These are phyloP conservation scores for Tokudaia tokunoshimensis DNA, from an alignment of 2,797 vertebrate species.

Conservation along the genomic window DNA sequence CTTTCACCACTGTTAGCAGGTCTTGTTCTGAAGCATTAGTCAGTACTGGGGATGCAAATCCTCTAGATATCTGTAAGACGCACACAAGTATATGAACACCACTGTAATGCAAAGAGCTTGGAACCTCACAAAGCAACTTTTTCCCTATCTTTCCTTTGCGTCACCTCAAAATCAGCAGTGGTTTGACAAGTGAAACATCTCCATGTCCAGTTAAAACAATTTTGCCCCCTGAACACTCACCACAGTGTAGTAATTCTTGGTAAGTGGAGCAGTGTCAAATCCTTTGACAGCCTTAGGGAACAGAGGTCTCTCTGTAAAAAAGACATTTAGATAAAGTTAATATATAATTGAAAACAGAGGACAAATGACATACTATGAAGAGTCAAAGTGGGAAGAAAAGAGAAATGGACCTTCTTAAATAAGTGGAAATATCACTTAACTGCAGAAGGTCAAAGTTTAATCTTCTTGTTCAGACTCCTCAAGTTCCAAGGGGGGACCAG, in stretches of 20 bases:
- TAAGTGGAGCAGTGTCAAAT: slow-evolving; percentile 92
- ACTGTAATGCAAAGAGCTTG: not conserved
- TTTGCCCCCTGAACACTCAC: slow-evolving; percentile 89
- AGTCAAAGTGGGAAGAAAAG: not conserved
- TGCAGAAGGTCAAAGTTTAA: not conserved
- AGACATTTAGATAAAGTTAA: slow-evolving; percentile 73
- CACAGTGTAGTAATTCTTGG: slow-evolving; percentile 98
- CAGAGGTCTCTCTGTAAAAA: slow-evolving; percentile 93
- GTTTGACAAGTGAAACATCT: slow-evolving; percentile 19
- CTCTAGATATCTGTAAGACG: slow-evolving; percentile 11
- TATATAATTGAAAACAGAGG: slow-evolving; percentile 13
- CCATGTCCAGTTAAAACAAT: slow-evolving; percentile 26
- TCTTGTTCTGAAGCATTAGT: slow-evolving; percentile 43
- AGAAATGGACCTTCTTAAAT: slow-evolving; percentile 45
- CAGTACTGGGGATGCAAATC: not conserved
- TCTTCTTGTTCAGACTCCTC: not conserved
- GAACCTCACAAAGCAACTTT: slow-evolving; percentile 29
- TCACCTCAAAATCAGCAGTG: slow-evolving; percentile 16
- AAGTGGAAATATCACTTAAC: slow-evolving; percentile 52
- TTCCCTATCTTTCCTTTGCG: slow-evolving; percentile 2
- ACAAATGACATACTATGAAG: slow-evolving; percentile 36
- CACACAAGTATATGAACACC: not conserved
- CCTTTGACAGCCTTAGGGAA: slow-evolving; percentile 95
- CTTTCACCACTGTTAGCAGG: not conserved
- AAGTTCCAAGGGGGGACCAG: not conserved